These are phyloP conservation scores for Gallinago media DNA, from an alignment of 2,113 vertebrate species.

Conservation along the genomic window DNA sequence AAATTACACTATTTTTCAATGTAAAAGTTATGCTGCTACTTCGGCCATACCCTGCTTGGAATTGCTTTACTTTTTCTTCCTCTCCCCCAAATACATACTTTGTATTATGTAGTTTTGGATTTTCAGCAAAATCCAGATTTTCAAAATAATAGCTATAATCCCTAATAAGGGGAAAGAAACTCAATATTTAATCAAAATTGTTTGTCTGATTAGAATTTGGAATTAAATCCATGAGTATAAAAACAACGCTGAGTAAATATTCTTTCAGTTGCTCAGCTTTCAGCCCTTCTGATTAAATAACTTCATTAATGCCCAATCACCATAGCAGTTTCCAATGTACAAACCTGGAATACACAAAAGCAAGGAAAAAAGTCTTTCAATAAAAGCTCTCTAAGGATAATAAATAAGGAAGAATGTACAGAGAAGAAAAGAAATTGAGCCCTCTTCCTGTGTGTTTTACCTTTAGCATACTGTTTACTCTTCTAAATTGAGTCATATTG, in stretches of 20 bases:
- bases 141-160: neutral
- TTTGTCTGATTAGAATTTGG: neutral
- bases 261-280: neutral
- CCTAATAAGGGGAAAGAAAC: neutral
- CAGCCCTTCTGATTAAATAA: neutral
- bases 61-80: rapidly evolving
- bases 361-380: neutral
- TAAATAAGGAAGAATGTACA: neutral
- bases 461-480: neutral
- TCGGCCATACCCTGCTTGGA: neutral
- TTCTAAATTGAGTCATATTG: neutral
- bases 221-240: neutral
- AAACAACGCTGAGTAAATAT: neutral
- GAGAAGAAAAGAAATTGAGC: neutral
- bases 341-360: neutral
- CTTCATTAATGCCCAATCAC: neutral
- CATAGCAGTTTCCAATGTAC: neutral
- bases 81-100: neutral
- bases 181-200: neutral
- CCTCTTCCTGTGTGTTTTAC: neutral
- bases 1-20: neutral
- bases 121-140: neutral
- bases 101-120: neutral
- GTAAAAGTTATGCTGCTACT: neutral
- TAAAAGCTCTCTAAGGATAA: neutral